Evolutionary conservation across 2,113 vertebrate species (phyloP), one percentile per base, ranked within the genome.

Genomic region (Carettochelys insculpta): DNA sequence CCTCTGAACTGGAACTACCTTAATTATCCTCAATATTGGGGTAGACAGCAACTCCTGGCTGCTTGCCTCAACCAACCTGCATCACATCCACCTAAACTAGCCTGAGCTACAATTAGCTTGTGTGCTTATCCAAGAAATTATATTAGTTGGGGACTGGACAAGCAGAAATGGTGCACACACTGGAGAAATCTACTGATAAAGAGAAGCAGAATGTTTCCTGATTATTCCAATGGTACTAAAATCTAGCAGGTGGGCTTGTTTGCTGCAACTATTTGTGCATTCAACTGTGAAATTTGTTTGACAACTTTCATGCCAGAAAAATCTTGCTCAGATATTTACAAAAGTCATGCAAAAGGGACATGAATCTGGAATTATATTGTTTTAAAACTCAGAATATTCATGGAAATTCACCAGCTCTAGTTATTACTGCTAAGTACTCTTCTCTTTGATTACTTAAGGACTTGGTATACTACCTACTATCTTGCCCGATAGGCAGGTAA

Each of bases 261-360:
- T 85, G 65, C 56, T 83, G 34, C 56, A 87, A 43, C 56, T 85
- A 34, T 56, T 53, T 9, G 3, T 12, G 25, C 47, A 61, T 3
- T 41, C 80, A 48, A 87, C 81, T 56, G 10, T 41, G 11, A 80
- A 80, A 82, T n/a, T 34, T 61, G 31, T 61, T n/a, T n/a, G n/a
- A n/a, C n/a, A n/a, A n/a, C n/a, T n/a, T 0, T 78, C 11, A 53
- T n/a, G 43, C 84, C 8, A 84, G 79, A 22, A 8, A 86, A 56
- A n/a, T 34, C 82, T 41, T 61, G 71, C 80, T 78, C 65, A 87
- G 29, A 13, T 53, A 77, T 34, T 80, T 34, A 34, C 31, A 52
- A 58, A 13, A 94, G 29, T 20, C 88, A 58, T 68, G 31, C 10
- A 71, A 94, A 77, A 52, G 84, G 80, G 34, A 83, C 71, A 92